Conservation (phyloP, 2,888 invertebrate species). For the Cerastis leucographa region DNA sequence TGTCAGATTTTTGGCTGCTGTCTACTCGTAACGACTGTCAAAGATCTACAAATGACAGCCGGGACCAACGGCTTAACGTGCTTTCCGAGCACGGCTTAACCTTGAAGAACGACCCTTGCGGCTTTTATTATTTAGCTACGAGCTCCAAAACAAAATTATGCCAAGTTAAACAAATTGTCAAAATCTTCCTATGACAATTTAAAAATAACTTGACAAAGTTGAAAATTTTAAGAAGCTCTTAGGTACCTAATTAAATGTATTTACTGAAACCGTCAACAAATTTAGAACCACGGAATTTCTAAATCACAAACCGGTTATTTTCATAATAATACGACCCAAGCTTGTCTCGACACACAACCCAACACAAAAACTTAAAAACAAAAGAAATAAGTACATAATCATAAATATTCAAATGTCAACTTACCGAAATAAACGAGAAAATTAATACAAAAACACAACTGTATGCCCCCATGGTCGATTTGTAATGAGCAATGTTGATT, state of each 20-base stretch:
- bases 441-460: constrained; percentile 16
- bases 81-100: too few relatives aligned
- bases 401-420: constrained; percentile 12
- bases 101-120: too few relatives aligned
- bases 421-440: constrained; percentile 37
- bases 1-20: too few relatives aligned
- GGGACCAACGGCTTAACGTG: too few relatives aligned
- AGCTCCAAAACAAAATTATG: not conserved
- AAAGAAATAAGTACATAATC: not conserved
- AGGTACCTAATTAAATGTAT: not conserved
- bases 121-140: too few relatives aligned
- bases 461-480: constrained; percentile 17
- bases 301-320: constrained; percentile 5
- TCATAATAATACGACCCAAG: not conserved
- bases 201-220: not conserved
- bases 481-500: not conserved
- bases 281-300: not conserved
- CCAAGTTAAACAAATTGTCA: not conserved
- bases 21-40: too few relatives aligned
- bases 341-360: not conserved
- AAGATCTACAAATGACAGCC: too few relatives aligned
- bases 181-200: not conserved
- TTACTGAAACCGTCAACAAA: not conserved
- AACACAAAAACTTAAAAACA: not conserved
- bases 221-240: not conserved